A percentile compares a stretch with the other conserved stretches of the same genome.
phyloP scores from a whole-genome alignment of 2,797 vertebrate genomes.

The Betta splendens region DNA sequence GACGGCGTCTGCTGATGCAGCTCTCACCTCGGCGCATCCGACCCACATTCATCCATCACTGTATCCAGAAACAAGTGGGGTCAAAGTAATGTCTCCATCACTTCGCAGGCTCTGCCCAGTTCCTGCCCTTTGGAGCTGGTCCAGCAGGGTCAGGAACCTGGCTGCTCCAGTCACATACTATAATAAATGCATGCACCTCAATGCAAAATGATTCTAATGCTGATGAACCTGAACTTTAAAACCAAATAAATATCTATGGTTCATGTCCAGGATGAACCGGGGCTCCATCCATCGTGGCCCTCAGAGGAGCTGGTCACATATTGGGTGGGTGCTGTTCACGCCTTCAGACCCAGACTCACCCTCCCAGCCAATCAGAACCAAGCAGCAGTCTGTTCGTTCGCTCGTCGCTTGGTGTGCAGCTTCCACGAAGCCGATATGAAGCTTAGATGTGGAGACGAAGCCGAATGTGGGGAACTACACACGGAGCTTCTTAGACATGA shows the following conservation, averaged over 20 bases:
- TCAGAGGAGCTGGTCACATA: too few species aligned
- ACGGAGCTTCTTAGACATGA: background rate
- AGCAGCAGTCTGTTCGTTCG: too few species aligned
- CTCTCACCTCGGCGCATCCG: slow-evolving; percentile 38
- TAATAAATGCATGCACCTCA: too few species aligned
- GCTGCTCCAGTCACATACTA: too few species aligned
- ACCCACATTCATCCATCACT: slow-evolving; percentile 44
- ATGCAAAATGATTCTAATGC: too few species aligned
- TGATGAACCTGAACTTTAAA: too few species aligned
- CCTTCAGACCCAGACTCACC: too few species aligned
- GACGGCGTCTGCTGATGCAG: slow-evolving; percentile 17
- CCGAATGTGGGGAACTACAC: slow-evolving; percentile 3
- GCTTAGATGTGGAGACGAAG: background rate
- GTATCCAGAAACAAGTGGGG: slow-evolving; percentile 12
- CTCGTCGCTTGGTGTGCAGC: background rate
- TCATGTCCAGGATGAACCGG: too few species aligned
- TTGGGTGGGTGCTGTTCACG: too few species aligned
- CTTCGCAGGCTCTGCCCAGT: background rate
- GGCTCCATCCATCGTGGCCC: too few species aligned
- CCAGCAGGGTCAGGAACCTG: background rate
- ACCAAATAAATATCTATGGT: too few species aligned
- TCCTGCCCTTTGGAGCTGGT: background rate
- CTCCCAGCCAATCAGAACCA: too few species aligned
- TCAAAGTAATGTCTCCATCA: slow-evolving; percentile 19
- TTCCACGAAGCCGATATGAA: background rate